These are phyloP conservation scores for Trigoniulus corallinus DNA, from an alignment of 1,140 invertebrate genomes.

Conservation along the genomic window DNA sequence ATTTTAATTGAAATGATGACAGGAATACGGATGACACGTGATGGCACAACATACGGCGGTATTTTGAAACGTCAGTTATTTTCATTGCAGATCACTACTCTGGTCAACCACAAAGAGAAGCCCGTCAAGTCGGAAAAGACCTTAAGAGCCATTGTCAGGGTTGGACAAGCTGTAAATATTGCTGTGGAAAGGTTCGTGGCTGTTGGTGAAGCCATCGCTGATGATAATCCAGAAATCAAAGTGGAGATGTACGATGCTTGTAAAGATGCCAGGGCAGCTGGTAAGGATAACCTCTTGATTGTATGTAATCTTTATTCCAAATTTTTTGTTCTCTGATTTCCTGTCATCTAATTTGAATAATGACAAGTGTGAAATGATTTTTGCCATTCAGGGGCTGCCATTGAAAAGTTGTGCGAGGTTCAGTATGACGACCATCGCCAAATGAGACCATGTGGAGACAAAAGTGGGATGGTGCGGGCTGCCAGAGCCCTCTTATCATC, in stretches of 20 bases:
- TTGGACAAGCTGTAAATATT: conserved; percentile 87
- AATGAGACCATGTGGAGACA: conserved; percentile 19
- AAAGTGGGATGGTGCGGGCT: conserved; percentile 54
- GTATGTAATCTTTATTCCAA: neutral
- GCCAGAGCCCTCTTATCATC: conserved; percentile 82
- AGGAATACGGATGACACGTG: too few relatives aligned
- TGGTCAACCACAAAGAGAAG: conserved; percentile 49
- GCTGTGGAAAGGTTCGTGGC: conserved; percentile 95
- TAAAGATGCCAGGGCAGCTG: conserved; percentile 84
- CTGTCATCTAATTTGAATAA: too few relatives aligned
- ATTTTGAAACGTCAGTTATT: conserved; percentile 13
- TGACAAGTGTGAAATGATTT: neutral
- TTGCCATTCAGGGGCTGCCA: conserved; percentile 49
- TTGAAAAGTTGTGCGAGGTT: conserved; percentile 70
- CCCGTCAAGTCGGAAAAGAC: conserved; percentile 33
- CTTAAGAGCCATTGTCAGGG: conserved; percentile 61
- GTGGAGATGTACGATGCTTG: conserved; percentile 96
- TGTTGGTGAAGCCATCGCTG: conserved; percentile 93
- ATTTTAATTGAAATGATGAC: too few relatives aligned
- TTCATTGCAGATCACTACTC: conserved; percentile 66
- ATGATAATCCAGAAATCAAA: conserved; percentile 92
- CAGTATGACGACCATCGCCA: conserved; percentile 16
- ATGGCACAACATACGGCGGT: too few relatives aligned
- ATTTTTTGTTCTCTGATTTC: too few relatives aligned
- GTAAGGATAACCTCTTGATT: conserved; percentile 37